These are phyloP conservation scores for Anabacerthia variegaticeps DNA, from an alignment of 2,797 vertebrate genomes.

Conservation along the genomic window DNA sequence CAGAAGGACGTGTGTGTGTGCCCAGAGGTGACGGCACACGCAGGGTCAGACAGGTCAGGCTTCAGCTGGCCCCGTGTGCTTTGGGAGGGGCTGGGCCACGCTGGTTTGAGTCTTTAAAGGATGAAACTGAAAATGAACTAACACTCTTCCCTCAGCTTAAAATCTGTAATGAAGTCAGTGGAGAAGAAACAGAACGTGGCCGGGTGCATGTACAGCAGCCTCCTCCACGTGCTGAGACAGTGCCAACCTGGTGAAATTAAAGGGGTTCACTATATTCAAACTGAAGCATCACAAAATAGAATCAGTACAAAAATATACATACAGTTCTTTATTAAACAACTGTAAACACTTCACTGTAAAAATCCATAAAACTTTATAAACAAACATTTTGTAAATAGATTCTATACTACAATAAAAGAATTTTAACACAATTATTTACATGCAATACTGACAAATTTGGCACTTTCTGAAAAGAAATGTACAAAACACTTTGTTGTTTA, in stretches of 20 bases:
- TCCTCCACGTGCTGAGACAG: accelerated
- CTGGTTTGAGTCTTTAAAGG: neutral
- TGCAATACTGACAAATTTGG: slow-evolving; percentile 93
- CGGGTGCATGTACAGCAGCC: neutral
- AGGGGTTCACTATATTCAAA: slow-evolving; percentile 14
- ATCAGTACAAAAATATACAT: slow-evolving; percentile 87
- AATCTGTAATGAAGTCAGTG: neutral
- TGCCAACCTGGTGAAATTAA: neutral
- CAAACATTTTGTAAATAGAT: slow-evolving; percentile 88
- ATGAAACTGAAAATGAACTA: neutral
- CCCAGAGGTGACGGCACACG: too few species aligned
- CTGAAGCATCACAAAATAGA: slow-evolving; percentile 74
- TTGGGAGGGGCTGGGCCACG: accelerated
- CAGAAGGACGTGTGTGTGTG: accelerated
- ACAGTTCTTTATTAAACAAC: slow-evolving; percentile 94
- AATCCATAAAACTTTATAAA: slow-evolving; percentile 90
- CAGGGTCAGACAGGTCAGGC: neutral
- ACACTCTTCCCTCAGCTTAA: neutral
- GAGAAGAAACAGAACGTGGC: neutral
- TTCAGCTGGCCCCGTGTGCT: accelerated
- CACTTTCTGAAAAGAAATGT: slow-evolving; percentile 90
- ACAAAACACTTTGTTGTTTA: slow-evolving; percentile 81
- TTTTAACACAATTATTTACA: slow-evolving; percentile 93
- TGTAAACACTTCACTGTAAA: slow-evolving; percentile 97
- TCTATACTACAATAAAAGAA: slow-evolving; percentile 88